Evolutionary conservation across 2,888 invertebrate genomes (phyloP), one percentile per base, ranked within the genome.

Genomic region (Blastobasis lacticolella): DNA sequence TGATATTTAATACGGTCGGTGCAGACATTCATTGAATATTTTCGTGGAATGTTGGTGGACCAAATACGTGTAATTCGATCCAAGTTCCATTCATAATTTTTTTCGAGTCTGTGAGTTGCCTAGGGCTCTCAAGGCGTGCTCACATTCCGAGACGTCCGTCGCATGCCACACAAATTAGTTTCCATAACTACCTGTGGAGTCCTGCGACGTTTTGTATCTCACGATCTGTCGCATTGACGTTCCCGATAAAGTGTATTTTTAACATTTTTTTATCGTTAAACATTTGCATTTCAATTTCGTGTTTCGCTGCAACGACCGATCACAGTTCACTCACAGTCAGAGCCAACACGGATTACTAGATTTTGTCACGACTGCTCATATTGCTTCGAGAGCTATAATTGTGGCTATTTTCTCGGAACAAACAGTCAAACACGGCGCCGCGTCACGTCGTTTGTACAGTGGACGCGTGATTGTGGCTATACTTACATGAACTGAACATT

Each of bases 141-240:
- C 60, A 64, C 65, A 72, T 74, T 73, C 66, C 67, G 63, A 66
- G 68, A 64, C 69, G 60, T 52, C 61, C 66, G 61, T 65, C 63
- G 69, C 71, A 78, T 76, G 59, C 75, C 71, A 64, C 65, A 72
- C 72, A 75, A 77, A 78, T 81, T 76, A 70, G 70, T 66, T 69
- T 61, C 66, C 66, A 66, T 67, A 67, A 65, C 57, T 64, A 63
- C 66, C 38, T 37, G 48, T 40, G 48, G 38, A 4, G 9, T 41
- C 7, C 6, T 36, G 23, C 40, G 40, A 40, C 23, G 5, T 10
- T 23, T 38, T 8, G 10, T 47, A 45, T 46, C 57, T 73, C 73
- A 75, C 68, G 71, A 69, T 69, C 48, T 45, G 54, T 48, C 57
- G 45, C 71, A 69, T 71, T 23, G 23, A 23, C 23, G 23, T 23